phyloP scores from a whole-genome alignment of 2,113 vertebrate genomes.

The Trogon melanurus region DNA sequence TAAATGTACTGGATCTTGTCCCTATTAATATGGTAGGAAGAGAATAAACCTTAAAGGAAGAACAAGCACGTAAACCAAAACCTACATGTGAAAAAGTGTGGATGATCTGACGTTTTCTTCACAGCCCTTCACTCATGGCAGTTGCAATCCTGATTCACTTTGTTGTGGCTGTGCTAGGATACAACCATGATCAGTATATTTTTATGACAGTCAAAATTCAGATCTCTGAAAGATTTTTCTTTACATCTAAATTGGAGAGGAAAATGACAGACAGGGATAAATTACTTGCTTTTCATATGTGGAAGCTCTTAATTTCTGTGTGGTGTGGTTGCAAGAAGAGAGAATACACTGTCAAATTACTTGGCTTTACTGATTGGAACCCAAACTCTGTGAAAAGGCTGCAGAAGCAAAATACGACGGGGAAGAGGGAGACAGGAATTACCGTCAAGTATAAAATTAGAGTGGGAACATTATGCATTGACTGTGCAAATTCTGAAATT shows the following conservation, averaged over 20 bases:
- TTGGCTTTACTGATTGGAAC: background rate
- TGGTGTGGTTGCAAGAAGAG: background rate
- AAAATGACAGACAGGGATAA: background rate
- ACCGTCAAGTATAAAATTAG: background rate
- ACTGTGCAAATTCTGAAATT: background rate
- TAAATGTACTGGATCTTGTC: background rate
- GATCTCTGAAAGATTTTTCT: background rate
- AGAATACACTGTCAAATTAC: background rate
- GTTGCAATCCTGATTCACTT: background rate
- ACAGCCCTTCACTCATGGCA: background rate
- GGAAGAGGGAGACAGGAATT: rapidly evolving
- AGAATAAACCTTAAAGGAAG: background rate
- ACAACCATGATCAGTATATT: background rate
- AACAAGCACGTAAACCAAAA: background rate
- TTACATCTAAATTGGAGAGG: background rate
- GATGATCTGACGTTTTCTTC: background rate
- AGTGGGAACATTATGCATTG: background rate
- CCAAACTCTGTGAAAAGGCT: background rate
- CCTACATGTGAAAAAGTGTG: background rate
- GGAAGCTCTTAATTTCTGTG: background rate
- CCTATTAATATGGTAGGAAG: background rate
- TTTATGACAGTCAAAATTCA: background rate
- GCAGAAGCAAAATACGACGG: background rate
- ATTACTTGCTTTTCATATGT: background rate
- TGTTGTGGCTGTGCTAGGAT: background rate